Conservation (phyloP, 53 echinoderm and acorn worm species). For the Astropecten irregularis region DNA sequence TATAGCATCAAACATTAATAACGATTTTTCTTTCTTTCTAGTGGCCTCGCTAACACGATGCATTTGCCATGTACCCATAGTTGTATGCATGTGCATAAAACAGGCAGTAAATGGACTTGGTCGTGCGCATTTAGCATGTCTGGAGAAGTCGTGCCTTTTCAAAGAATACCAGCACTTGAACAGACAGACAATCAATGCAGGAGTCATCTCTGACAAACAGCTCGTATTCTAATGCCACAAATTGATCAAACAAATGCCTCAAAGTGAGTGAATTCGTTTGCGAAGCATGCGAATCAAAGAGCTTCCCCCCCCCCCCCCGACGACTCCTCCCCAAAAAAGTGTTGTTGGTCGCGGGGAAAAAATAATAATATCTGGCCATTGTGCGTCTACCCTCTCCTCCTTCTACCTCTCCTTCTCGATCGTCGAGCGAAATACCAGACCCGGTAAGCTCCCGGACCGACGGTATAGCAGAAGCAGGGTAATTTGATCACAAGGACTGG, state of each 20-base stretch:
- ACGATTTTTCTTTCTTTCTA: no score
- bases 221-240: constrained; percentile 4
- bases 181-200: constrained; percentile 31
- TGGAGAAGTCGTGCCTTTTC: no score
- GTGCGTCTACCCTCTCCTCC: background rate
- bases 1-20: no score
- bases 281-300: constrained; percentile 29
- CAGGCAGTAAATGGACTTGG: no score
- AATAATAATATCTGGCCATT: constrained; percentile 15
- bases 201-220: constrained; percentile 20
- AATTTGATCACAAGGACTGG: constrained; percentile 35
- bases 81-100: no score
- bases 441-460: constrained; percentile 21
- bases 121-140: no score
- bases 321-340: background rate
- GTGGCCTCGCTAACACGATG: no score
- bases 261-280: constrained; percentile 47
- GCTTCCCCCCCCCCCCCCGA: background rate
- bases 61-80: no score
- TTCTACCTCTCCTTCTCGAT: background rate
- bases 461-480: constrained; percentile 5
- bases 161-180: no score
- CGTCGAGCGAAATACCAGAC: no score
- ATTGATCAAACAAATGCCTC: constrained; percentile 39
- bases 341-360: background rate